Conservation (phyloP, 2,113 vertebrate species). For the Mobula birostris region DNA sequence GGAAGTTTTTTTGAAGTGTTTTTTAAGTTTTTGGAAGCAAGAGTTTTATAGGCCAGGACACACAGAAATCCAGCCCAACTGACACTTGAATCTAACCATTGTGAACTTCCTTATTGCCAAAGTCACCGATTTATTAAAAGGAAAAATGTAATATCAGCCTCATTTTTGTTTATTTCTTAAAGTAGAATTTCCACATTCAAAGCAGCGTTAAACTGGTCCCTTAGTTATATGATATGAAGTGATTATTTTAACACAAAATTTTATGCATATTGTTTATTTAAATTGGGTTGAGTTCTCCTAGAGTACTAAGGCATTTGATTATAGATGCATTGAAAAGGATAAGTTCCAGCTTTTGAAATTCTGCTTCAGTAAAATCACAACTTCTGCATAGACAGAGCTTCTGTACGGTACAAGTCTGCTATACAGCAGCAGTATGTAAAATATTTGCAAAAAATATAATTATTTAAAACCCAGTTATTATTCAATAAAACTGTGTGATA, state of each 20-base stretch:
- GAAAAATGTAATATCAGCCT: neutral
- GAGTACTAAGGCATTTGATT: conserved; percentile 10
- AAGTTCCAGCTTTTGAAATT: neutral
- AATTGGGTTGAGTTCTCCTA: neutral
- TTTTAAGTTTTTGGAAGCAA: no score
- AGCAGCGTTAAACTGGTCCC: neutral
- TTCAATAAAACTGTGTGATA: neutral
- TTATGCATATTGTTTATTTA: neutral
- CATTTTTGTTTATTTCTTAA: neutral
- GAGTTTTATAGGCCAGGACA: neutral
- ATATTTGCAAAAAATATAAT: neutral
- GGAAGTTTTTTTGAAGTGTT: neutral
- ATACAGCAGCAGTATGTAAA: neutral
- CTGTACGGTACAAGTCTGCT: neutral
- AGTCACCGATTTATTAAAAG: neutral
- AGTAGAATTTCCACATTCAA: neutral
- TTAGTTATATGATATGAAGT: neutral
- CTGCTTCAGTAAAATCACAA: neutral
- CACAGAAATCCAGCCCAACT: neutral
- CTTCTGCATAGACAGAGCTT: neutral
- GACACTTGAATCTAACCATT: neutral
- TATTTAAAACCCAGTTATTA: neutral
- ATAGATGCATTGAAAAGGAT: neutral
- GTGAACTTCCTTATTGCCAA: neutral
- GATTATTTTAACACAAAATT: neutral